These are phyloP conservation scores for Catagonus wagneri DNA, from an alignment of 2,113 vertebrate genomes.

Conservation along the genomic window DNA sequence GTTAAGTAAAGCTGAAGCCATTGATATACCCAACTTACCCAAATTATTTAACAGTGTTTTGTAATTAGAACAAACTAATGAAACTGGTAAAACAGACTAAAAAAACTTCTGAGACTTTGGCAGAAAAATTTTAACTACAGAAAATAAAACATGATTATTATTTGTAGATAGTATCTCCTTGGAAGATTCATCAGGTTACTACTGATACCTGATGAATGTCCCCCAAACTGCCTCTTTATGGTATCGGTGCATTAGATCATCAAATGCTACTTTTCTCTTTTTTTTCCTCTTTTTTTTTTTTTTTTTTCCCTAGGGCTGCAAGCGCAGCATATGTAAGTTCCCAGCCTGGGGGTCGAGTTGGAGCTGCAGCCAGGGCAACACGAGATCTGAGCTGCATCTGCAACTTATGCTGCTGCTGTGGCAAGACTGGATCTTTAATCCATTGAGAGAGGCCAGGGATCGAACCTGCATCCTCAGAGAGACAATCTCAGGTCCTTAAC, in stretches of 20 bases:
- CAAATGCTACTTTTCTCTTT: not conserved
- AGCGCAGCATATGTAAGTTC: too few relatives aligned
- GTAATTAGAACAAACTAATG: not conserved
- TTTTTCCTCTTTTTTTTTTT: too few relatives aligned
- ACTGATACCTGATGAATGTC: not conserved
- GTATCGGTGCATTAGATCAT: not conserved
- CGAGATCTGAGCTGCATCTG: too few relatives aligned
- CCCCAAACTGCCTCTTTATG: not conserved
- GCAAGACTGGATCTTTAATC: too few relatives aligned
- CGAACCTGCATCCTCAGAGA: too few relatives aligned
- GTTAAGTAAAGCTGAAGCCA: not conserved
- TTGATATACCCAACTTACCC: not conserved
- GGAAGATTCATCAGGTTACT: not conserved
- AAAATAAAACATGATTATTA: not conserved
- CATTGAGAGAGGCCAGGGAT: too few relatives aligned
- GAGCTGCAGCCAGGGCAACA: too few relatives aligned
- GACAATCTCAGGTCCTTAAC: too few relatives aligned
- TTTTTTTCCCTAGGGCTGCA: too few relatives aligned
- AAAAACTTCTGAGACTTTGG: not conserved
- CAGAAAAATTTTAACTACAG: not conserved
- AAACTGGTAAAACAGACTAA: not conserved
- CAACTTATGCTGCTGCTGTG: too few relatives aligned
- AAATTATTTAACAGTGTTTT: not conserved
- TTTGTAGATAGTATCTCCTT: not conserved
- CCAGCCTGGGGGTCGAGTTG: too few relatives aligned